phyloP scores from a whole-genome alignment of 2,797 vertebrate genomes.

The Agapornis canus region DNA sequence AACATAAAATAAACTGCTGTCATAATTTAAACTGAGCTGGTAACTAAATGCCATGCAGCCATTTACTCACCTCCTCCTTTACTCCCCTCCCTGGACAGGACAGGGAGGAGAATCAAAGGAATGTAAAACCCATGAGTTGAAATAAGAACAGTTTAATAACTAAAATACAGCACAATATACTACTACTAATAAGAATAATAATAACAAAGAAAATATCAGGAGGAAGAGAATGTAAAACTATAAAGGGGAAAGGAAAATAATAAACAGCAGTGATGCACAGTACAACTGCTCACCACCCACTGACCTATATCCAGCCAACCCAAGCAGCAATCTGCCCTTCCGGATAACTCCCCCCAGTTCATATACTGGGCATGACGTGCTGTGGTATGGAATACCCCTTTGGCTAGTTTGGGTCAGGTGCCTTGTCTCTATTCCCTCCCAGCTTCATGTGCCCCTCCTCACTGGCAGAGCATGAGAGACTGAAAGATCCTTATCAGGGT shows the following conservation, averaged over 20 bases:
- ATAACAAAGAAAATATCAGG: neutral
- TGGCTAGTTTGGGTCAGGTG: neutral
- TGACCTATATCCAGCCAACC: neutral
- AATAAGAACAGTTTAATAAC: neutral
- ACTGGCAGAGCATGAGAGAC: neutral
- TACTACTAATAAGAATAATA: rapidly evolving
- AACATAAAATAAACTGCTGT: neutral
- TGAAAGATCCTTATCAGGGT: neutral
- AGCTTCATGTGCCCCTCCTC: neutral
- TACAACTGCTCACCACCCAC: neutral
- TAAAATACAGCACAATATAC: neutral
- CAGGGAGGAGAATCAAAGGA: neutral
- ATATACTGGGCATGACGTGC: neutral
- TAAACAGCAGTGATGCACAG: neutral
- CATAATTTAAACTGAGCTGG: neutral
- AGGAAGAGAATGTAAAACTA: neutral
- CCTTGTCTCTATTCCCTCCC: neutral
- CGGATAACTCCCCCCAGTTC: neutral
- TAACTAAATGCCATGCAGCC: neutral
- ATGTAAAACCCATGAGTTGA: neutral
- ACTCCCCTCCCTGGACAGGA: neutral
- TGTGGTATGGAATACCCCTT: neutral
- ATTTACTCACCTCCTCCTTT: neutral
- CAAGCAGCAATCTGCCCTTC: neutral
- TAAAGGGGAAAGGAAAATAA: neutral